Evolutionary conservation across 2,113 vertebrate species (phyloP).

Genomic region (Emydocephalus ijimae): DNA sequence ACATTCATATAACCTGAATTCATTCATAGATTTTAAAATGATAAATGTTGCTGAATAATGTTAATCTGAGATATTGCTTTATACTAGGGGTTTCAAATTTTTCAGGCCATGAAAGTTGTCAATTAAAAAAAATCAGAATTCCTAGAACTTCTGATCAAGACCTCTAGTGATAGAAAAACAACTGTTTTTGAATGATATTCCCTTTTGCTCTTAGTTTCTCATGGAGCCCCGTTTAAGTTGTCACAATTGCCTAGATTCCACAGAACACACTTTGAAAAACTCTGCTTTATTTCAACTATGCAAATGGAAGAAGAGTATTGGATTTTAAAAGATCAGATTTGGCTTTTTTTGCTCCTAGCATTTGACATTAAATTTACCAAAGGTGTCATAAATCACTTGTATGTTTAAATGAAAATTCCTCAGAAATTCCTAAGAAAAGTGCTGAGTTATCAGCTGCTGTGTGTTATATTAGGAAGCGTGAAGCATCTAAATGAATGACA

Average conservation of each 20-base stretch:
- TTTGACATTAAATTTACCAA: not conserved
- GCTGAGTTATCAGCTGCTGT: not conserved
- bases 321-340: not conserved
- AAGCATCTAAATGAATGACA: not conserved
- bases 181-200: not conserved
- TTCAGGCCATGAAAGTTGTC: not conserved
- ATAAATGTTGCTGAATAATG: not conserved
- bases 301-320: not conserved
- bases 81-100: not conserved
- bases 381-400: not conserved
- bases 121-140: not conserved
- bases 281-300: not conserved
- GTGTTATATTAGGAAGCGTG: not conserved
- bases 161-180: not conserved
- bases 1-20: not conserved
- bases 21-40: not conserved
- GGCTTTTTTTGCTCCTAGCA: not conserved
- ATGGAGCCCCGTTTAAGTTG: not conserved
- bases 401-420: not conserved
- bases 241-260: not conserved
- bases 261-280: not conserved
- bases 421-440: not conserved
- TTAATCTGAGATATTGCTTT: not conserved
- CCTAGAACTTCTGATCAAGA: not conserved
- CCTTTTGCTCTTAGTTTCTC: not conserved